Percentiles rank a stretch among this genome's conserved stretches.
Conservation (phyloP, 2,888 invertebrate species). For the Doris montereyensis region DNA sequence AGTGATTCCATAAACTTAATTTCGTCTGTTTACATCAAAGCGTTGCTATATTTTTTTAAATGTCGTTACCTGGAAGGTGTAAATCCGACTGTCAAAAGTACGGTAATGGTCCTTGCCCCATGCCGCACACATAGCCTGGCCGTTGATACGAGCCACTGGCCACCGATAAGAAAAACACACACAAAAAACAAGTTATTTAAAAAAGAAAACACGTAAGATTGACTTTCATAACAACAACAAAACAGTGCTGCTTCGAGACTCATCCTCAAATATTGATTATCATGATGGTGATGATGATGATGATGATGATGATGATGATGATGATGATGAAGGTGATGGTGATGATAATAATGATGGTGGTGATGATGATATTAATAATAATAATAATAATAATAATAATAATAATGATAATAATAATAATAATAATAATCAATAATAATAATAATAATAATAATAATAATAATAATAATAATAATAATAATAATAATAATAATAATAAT, state of each 20-base stretch:
- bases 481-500: too few species aligned
- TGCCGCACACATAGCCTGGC: slow-evolving; percentile 80
- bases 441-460: too few species aligned
- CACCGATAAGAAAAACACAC: too few species aligned
- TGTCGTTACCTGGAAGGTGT: slow-evolving; percentile 80
- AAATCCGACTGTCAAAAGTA: slow-evolving; percentile 87
- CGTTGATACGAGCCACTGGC: slow-evolving; percentile 13
- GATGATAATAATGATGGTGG: slow-evolving; percentile 74
- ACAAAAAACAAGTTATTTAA: too few species aligned
- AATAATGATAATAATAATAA: neutral
- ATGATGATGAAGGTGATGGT: neutral
- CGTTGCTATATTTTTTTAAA: too few species aligned
- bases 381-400: neutral
- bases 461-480: too few species aligned
- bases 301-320: neutral
- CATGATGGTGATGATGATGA: slow-evolving; percentile 63
- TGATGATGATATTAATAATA: slow-evolving; percentile 81
- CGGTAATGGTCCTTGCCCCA: slow-evolving; percentile 88
- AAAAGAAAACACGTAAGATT: too few species aligned
- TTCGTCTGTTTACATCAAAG: too few species aligned
- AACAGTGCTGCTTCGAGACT: too few species aligned
- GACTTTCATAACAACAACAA: too few species aligned
- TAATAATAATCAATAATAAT: neutral
- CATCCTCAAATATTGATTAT: too few species aligned
- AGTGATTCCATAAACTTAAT: too few species aligned